A percentile compares a stretch with the other conserved stretches of the same genome.
Conservation (phyloP, 2,888 invertebrate genomes). For the Heliconius aoede region DNA sequence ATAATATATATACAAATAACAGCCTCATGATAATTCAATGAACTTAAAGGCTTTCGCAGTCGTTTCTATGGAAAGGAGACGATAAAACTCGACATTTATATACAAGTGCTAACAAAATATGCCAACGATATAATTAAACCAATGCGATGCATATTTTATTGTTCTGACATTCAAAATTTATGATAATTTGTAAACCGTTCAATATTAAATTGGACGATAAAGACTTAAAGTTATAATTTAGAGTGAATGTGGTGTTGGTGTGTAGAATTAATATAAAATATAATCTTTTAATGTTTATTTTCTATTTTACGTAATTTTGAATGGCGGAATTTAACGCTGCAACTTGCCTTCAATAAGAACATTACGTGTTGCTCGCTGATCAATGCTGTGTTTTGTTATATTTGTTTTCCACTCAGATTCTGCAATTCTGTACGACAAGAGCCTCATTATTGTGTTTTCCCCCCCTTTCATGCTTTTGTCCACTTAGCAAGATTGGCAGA, state of each 20-base stretch:
- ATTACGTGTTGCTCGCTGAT: too few relatives aligned
- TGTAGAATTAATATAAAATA: not conserved
- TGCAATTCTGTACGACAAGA: too few relatives aligned
- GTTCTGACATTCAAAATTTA: conserved; percentile 34
- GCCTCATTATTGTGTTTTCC: too few relatives aligned
- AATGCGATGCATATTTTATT: conserved; percentile 40
- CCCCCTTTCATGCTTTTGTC: too few relatives aligned
- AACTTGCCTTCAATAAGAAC: not conserved
- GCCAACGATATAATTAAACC: conserved; percentile 33
- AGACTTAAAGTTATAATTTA: conserved; percentile 35
- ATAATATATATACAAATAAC: not conserved
- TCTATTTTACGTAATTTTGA: not conserved
- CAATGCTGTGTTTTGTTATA: too few relatives aligned
- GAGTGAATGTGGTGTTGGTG: not conserved
- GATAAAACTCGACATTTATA: conserved; percentile 24
- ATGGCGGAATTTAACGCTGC: not conserved
- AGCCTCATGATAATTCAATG: conserved; percentile 13
- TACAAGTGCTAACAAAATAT: conserved; percentile 24
- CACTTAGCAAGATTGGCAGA: too few relatives aligned
- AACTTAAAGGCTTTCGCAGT: conserved; percentile 21
- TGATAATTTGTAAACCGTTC: conserved; percentile 33
- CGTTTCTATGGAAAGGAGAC: conserved; percentile 7
- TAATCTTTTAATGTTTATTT: not conserved
- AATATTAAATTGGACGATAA: conserved; percentile 20
- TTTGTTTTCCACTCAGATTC: too few relatives aligned